phyloP scores from a whole-genome alignment of 2,888 invertebrate genomes.

The Drosophila anceps region DNA sequence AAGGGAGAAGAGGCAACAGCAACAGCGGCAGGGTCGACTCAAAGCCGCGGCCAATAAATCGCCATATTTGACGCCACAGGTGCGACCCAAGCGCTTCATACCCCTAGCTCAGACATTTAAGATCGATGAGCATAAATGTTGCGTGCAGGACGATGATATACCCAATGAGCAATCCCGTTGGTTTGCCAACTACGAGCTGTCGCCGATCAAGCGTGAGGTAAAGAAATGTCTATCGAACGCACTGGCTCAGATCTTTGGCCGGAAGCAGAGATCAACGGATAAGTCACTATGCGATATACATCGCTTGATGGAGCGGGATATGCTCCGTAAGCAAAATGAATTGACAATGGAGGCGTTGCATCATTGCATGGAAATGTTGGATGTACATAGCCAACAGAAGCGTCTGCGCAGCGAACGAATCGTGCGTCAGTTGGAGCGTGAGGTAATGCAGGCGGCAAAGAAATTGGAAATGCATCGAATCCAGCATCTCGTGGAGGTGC shows the following conservation, averaged over 20 bases:
- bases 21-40: fast-evolving
- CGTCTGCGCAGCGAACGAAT: constrained; percentile 20
- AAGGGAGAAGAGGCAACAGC: not conserved
- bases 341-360: constrained; percentile 11
- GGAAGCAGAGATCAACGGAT: not conserved
- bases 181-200: constrained; percentile 57
- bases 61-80: constrained; percentile 44
- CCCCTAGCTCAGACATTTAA: not conserved
- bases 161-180: constrained; percentile 60
- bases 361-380: constrained; percentile 32
- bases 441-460: constrained; percentile 33
- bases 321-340: constrained; percentile 3
- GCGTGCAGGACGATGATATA: constrained; percentile 26
- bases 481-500: constrained; percentile 9
- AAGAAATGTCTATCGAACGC: constrained; percentile 47
- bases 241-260: constrained; percentile 30
- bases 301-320: constrained; percentile 19
- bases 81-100: constrained; percentile 39
- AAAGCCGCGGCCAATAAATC: not conserved
- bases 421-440: constrained; percentile 42
- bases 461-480: constrained; percentile 8
- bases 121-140: constrained; percentile 1
- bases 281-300: constrained; percentile 43
- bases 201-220: constrained; percentile 52
- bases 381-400: not conserved